These are phyloP conservation scores for Villa cingulata DNA, from an alignment of 2,888 invertebrate genomes.

Conservation along the genomic window DNA sequence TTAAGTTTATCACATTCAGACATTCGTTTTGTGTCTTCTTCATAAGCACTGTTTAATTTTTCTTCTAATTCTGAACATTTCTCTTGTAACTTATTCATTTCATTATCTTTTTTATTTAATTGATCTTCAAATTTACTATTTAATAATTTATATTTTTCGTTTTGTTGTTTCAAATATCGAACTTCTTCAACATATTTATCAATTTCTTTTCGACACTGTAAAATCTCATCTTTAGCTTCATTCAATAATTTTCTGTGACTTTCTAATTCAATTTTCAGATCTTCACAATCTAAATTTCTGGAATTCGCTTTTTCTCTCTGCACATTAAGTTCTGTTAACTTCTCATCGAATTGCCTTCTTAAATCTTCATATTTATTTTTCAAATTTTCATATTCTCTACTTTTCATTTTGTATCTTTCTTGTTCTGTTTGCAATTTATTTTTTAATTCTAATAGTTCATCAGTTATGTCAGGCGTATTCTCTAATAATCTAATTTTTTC, in stretches of 20 bases:
- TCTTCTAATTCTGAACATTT: background rate
- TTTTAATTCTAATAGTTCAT: background rate
- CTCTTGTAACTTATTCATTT: background rate
- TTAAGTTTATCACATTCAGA: background rate
- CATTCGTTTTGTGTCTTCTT: background rate
- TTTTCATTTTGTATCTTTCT: background rate
- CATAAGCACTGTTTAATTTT: background rate
- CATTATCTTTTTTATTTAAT: slow-evolving; percentile 2
- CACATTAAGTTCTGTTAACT: background rate
- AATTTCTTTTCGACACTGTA: slow-evolving; percentile 2
- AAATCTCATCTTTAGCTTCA: background rate
- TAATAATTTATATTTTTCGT: background rate
- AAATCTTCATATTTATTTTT: background rate
- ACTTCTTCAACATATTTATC: background rate
- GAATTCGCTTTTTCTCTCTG: background rate
- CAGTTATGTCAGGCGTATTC: background rate
- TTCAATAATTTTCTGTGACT: background rate
- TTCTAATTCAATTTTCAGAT: background rate
- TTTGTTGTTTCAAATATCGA: background rate
- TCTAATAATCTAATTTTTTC: background rate
- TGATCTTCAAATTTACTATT: background rate
- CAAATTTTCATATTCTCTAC: background rate
- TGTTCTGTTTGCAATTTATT: background rate
- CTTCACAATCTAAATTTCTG: background rate
- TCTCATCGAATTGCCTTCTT: background rate